phyloP scores from a whole-genome alignment of 2,113 vertebrate genomes.

The Dicrurus megarhynchus region DNA sequence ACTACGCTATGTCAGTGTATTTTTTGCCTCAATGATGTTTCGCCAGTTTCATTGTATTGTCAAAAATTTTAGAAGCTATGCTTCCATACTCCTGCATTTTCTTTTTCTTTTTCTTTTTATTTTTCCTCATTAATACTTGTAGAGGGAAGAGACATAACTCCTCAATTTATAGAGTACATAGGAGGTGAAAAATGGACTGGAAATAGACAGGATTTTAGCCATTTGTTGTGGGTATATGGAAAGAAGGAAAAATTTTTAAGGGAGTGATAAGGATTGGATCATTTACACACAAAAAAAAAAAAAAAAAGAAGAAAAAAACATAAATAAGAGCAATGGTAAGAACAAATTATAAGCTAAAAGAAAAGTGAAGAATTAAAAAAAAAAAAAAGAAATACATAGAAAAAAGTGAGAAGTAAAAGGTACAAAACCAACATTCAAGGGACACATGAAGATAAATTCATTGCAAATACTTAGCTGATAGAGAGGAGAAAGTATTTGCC shows the following conservation, averaged over 20 bases:
- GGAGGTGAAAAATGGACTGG: background rate
- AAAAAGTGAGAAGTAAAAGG: background rate
- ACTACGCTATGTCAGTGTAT: accelerated
- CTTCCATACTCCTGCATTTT: background rate
- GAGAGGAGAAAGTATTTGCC: background rate
- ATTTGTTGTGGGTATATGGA: background rate
- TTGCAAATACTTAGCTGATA: accelerated
- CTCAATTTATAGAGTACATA: background rate
- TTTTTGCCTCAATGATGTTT: background rate
- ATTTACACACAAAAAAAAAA: background rate
- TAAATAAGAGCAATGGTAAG: background rate
- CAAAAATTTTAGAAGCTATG: background rate
- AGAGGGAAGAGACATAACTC: background rate
- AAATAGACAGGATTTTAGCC: background rate
- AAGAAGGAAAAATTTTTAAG: background rate
- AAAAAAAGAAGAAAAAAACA: background rate
- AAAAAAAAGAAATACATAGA: background rate
- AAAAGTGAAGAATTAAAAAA: background rate
- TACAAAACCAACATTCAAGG: background rate
- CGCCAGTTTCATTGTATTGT: background rate
- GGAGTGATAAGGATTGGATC: background rate
- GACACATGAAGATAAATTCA: background rate
- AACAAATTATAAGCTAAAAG: background rate
- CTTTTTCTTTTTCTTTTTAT: background rate
- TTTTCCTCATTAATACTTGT: background rate